Base-by-base conservation (phyloP, 1,140 invertebrate species). In the Sogatella furcifera region DNA sequence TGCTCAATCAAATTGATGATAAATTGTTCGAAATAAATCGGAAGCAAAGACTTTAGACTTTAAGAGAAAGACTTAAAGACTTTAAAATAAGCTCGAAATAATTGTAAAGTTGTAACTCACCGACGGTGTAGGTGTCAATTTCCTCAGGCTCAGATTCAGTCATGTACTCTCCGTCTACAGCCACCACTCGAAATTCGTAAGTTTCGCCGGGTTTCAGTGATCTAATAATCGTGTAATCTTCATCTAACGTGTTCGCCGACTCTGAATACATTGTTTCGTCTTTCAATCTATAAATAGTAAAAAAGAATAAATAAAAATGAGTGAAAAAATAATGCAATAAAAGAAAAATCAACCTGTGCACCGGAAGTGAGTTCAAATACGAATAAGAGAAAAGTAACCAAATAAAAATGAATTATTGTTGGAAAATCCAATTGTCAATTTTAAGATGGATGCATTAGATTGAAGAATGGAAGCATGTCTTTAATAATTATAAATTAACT, bases 101-200 rank as follows among this genome's bases (percentile, higher is more conserved):
- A 28, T 4, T 28, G 24, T 28, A 6, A 28, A 28, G 2, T 28
- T 28, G 24, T 28, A 13, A 38, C 34, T 38, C 34, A 38, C 34
- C 34, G 34, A 38, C 34, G 65, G 76, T 80, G 52, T 83, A 87
- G 15, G 89, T 91, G 66, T 90, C 88, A 34, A 96, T 82, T 67
- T 92, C 85, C 72, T 85, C 80, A 0, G 78, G 63, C 52, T 81
- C 80, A 68, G 90, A 92, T 66, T 85, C 81, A 9, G 81, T 84
- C 52, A 84, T 73, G 59, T 83, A 84, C 38, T 86, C 78, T 1
- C 94, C 94, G 74, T 97, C 95, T 46, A 95, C 92, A 21, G 95
- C 88, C 6, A 96, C 92, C 1, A 97, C 82, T 60, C 85, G 81
- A 69, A 99, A 85, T 66, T 97, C 89, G 71, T 98, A 92, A 5